Base-by-base conservation (phyloP, 2,797 vertebrate genomes). In the Prionace glauca region DNA sequence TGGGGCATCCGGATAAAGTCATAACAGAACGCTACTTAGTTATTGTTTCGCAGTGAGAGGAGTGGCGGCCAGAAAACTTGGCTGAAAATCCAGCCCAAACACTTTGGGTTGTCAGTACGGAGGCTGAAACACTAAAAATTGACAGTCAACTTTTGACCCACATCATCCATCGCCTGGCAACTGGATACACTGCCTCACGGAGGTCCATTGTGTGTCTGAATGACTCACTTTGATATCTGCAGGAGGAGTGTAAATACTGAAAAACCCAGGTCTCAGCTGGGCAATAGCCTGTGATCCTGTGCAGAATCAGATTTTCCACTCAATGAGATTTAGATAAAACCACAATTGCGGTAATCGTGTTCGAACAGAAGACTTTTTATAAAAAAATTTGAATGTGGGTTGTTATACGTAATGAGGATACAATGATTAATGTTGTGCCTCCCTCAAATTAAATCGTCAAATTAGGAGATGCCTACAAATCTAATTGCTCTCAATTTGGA, bases 401-500 rank as follows among this genome's bases (percentile, higher is more conserved):
- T 16, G 90, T 41, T 92, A 36, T 65, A 36, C 24, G 18, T 92
- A 92, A 92, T 92, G 90, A 69, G 90, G 62, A 92, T 41, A 41
- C 65, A 41, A 41, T 92, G 90, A 92, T 92, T 92, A 69, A 92
- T 92, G 65, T 92, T 92, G 90, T 92, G 65, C 9, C 65, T 41
- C n/a, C 20, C 90, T 69, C 90, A 92, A 92, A 92, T 41, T 32
- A n/a, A 92, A 84, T 36, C 36, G 1, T 84, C 79, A 84, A 92
- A 92, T 92, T 69, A 69, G 69, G 90, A 69, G 65, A 92, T 92
- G n/a, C n/a, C 65, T 69, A 92, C 90, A 92, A 92, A 92, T 92
- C 62, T 92, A 92, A 92, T 92, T 67, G 90, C 62, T 92, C 90
- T 92, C 90, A 92, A 92, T 92, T 92, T 92, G 69, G 90, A 92